Evolutionary conservation across 2,797 vertebrate genomes (phyloP), one percentile per base, ranked within the genome.

Genomic region (Xenentodon cancila): DNA sequence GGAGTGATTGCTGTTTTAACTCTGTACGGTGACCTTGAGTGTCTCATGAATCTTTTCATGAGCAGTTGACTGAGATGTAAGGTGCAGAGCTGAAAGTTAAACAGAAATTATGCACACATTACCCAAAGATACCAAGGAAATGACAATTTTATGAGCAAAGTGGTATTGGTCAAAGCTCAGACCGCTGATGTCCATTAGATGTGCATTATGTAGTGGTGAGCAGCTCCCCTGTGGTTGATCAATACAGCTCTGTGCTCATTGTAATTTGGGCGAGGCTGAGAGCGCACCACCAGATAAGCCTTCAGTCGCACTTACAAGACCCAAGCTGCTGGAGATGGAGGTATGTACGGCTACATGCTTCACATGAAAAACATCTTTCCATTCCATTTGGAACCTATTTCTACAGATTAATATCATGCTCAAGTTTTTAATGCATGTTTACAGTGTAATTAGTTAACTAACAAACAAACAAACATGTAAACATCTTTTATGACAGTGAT

Each of bases 161-260:
- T 56, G 32, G 15, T 64, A 60, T 71, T 59, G 58, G 63, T 71
- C 42, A 57, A 40, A 22, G 47, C 68, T 58, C 59, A 61, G 60
- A 85, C 77, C 77, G 68, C 75, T 47, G 6, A 48, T 27, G 4
- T 79, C 86, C 85, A 91, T 92, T 91, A 90, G 68, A 43, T 1
- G n/a, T 71, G 61, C 81, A 87, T 89, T 85, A 89, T 1, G n/a
- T n/a, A 44, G 25, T 17, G 34, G 64, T n/a, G 51, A 83, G 30
- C 43, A 68, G 30, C 58, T 52, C 59, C 25, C 1, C 0, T 68
- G 53, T 22, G 21, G 55, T 34, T 52, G 75, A 88, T 89, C 88
- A 71, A 87, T 87, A 71, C 32, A 19, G 19, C 70, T 77, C 19
- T 58, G 55, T 58, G 60, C 71, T 20, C 7, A 64, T 44, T 59